Evolutionary conservation across 2,113 vertebrate species (phyloP), one percentile per base, ranked within the genome.

Genomic region (Scomber japonicus): DNA sequence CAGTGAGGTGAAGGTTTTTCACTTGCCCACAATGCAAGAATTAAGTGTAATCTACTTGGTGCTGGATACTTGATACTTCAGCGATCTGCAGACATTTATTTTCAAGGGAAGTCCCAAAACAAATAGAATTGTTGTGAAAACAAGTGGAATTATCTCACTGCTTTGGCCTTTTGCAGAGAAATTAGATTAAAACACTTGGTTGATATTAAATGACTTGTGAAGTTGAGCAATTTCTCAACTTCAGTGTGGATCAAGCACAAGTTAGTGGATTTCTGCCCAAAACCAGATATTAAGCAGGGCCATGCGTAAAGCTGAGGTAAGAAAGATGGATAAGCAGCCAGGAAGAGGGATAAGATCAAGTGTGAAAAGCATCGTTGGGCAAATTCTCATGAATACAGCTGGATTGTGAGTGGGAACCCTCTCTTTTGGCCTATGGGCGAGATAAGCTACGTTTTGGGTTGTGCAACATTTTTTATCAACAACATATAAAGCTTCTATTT

Each of bases 61-160:
- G 24, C 15, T 51, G 27, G 72, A 71, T 24, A 78, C 19, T n/a
- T 7, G 21, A 80, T 56, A 78, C 66, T 49, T 71, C 17, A 8
- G 30, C 1, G 16, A 15, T 66, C 44, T 40, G 64, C 27, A 1
- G 10, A 57, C 57, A 45, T 45, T 74, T 85, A 55, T 80, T 74
- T 66, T 62, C 12, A 3, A 44, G 8, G 68, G 79, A 83, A 61
- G 24, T 55, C 48, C 46, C 3, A 72, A 62, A 87, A 84, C 50
- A 70, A 72, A 21, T 56, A 2, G 56, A 66, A 63, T 19, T 72
- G 46, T 71, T 82, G 64, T 80, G 66, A 11, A 83, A 86, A 82
- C 71, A 74, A 56, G 31, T 27, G 0, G 19, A 76, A 55, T 67
- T 60, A 59, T 59, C 53, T 73, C 30, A 55, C 19, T 55, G 30